These are phyloP conservation scores for Drosophila parthenogenetica DNA, from an alignment of 2,888 invertebrate species.

Conservation along the genomic window DNA sequence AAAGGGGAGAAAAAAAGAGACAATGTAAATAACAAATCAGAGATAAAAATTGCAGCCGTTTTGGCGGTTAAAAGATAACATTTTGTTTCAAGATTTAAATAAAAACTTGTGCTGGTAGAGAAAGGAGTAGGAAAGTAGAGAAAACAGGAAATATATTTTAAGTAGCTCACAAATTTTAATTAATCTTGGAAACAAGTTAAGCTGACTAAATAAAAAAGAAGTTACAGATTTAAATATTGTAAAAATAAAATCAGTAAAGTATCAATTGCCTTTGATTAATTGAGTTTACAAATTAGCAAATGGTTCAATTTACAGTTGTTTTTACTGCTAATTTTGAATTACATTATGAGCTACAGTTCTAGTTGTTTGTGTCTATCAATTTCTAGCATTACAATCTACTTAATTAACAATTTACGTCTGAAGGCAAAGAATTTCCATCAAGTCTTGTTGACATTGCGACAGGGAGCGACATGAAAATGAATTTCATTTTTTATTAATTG, in stretches of 20 bases:
- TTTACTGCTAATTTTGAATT: too few species aligned
- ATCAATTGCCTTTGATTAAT: not conserved
- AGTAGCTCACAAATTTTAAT: not conserved
- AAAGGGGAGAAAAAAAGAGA: not conserved
- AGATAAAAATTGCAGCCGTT: slow-evolving; percentile 40
- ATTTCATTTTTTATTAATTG: slow-evolving; percentile 73
- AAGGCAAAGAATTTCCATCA: slow-evolving; percentile 11
- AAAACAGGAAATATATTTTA: slow-evolving; percentile 10
- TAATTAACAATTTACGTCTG: slow-evolving; percentile 49
- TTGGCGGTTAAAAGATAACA: slow-evolving; percentile 59
- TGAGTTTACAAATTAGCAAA: not conserved
- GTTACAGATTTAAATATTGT: not conserved
- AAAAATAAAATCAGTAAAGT: not conserved
- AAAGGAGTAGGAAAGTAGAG: not conserved
- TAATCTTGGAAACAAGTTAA: not conserved
- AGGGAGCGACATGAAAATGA: slow-evolving; percentile 57
- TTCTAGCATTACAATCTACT: slow-evolving; percentile 24
- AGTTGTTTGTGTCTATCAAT: slow-evolving; percentile 32
- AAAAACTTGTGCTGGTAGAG: too few species aligned
- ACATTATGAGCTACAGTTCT: slow-evolving; percentile 9
- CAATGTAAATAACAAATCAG: slow-evolving; percentile 31
- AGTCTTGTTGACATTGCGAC: slow-evolving; percentile 46
- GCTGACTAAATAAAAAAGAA: not conserved
- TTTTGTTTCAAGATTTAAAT: slow-evolving; percentile 11
- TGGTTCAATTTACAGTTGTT: not conserved